Evolutionary conservation across 2,797 vertebrate species (phyloP).

Genomic region (Rhabdomys pumilio): DNA sequence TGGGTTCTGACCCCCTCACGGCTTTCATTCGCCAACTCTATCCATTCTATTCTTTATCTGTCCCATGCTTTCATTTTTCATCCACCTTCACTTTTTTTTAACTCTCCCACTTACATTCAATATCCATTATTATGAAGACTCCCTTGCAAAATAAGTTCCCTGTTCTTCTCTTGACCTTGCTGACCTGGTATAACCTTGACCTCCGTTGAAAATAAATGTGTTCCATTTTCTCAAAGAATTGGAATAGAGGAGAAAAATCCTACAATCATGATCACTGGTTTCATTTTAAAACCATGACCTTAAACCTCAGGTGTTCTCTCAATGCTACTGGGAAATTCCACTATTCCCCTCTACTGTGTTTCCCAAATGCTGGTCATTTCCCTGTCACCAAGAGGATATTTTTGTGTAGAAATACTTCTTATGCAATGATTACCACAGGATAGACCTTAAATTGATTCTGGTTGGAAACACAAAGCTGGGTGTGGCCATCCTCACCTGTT

Average conservation of each 20-base stretch:
- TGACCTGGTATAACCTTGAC: conserved; percentile 13
- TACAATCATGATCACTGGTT: conserved; percentile 13
- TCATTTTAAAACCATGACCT: conserved; percentile 31
- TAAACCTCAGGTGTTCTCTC: neutral
- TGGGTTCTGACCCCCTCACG: neutral
- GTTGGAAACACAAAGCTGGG: neutral
- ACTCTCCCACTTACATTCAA: neutral
- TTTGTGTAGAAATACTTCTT: neutral
- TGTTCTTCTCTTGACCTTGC: neutral
- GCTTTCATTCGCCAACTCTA: neutral
- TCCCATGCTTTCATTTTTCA: neutral
- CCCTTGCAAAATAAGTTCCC: conserved; percentile 2
- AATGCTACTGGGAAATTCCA: neutral
- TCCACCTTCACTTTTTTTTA: conserved; percentile 1
- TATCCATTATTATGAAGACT: neutral
- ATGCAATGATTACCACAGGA: neutral
- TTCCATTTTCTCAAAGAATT: conserved; percentile 58
- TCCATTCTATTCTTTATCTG: neutral
- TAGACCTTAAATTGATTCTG: neutral
- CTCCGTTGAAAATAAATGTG: conserved; percentile 5
- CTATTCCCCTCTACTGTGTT: neutral
- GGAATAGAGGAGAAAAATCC: conserved; percentile 11
- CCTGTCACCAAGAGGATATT: neutral
- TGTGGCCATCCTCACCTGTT: neutral
- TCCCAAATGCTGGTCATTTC: neutral